phyloP scores from a whole-genome alignment of 2,888 invertebrate species.

The Drosophila buzzatii region DNA sequence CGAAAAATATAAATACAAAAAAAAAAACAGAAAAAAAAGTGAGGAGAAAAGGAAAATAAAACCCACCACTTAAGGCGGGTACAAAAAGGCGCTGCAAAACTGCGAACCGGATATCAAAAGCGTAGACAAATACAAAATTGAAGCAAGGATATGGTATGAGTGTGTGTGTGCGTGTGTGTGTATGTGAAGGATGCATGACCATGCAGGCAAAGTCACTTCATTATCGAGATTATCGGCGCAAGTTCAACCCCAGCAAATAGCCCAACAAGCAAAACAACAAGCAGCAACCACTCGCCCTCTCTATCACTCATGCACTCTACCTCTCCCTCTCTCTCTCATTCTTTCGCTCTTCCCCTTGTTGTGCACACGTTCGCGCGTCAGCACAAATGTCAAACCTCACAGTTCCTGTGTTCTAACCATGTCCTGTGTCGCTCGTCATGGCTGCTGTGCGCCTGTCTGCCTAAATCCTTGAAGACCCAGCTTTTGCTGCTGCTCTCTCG shows the following conservation, averaged over 20 bases:
- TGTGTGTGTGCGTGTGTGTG: constrained; percentile 26
- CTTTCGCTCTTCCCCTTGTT: constrained; percentile 24
- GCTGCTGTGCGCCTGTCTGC: constrained; percentile 75
- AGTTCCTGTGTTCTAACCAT: constrained; percentile 45
- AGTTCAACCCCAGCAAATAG: constrained; percentile 71
- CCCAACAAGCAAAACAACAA: constrained; percentile 59
- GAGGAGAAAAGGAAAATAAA: constrained; percentile 44
- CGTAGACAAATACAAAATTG: constrained; percentile 53
- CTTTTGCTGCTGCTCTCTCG: constrained; percentile 13
- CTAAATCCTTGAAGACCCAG: constrained; percentile 70
- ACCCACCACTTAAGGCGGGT: constrained; percentile 79
- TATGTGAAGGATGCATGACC: constrained; percentile 74
- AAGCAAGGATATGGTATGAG: constrained; percentile 16
- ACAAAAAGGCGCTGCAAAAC: constrained; percentile 50
- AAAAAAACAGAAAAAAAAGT: constrained; percentile 6
- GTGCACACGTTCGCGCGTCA: constrained; percentile 82
- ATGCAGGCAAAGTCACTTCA: constrained; percentile 80
- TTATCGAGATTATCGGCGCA: constrained; percentile 82
- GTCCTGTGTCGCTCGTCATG: constrained; percentile 45
- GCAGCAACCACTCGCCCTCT: constrained; percentile 8
- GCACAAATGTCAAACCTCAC: constrained; percentile 82
- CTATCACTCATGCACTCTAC: too few relatives aligned
- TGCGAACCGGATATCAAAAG: constrained; percentile 79
- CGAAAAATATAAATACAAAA: constrained; percentile 26
- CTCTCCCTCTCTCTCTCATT: neutral